Evolutionary conservation across 2,113 vertebrate species (phyloP).

Genomic region (Cervus canadensis): DNA sequence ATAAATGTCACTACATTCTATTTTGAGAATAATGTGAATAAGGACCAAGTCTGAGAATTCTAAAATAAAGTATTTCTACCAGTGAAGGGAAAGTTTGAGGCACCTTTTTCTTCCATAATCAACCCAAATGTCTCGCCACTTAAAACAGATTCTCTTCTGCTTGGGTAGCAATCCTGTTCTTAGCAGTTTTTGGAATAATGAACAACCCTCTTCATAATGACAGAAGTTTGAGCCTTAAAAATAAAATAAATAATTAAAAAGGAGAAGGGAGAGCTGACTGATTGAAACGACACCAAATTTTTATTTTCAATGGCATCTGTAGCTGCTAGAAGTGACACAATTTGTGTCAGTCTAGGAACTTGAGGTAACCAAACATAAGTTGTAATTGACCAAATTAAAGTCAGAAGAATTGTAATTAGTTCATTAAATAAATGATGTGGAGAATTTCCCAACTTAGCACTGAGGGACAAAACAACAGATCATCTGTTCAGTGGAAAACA

Average conservation of each 20-base stretch:
- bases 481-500: conserved; percentile 24
- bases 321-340: conserved; percentile 69
- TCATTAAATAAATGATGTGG: conserved; percentile 58
- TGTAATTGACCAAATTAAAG: conserved; percentile 59
- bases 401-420: conserved; percentile 57
- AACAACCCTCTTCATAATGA: conserved; percentile 67
- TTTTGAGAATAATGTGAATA: conserved; percentile 62
- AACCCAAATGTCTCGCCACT: conserved; percentile 63
- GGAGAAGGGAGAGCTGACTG: conserved; percentile 67
- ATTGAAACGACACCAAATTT: conserved; percentile 71
- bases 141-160: conserved; percentile 69
- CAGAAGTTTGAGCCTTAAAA: conserved; percentile 74
- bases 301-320: conserved; percentile 72
- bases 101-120: conserved; percentile 61
- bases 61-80: conserved; percentile 58
- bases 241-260: conserved; percentile 79
- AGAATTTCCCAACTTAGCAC: not conserved
- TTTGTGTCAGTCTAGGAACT: conserved; percentile 67
- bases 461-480: not conserved
- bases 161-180: conserved; percentile 67
- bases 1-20: conserved; percentile 73
- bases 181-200: conserved; percentile 71
- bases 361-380: conserved; percentile 54
- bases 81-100: not conserved
- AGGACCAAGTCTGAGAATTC: conserved; percentile 53